Percentiles rank a stretch among this genome's conserved stretches.
phyloP scores from a whole-genome alignment of 2,888 invertebrate genomes.

The Epinotia demarniana region DNA sequence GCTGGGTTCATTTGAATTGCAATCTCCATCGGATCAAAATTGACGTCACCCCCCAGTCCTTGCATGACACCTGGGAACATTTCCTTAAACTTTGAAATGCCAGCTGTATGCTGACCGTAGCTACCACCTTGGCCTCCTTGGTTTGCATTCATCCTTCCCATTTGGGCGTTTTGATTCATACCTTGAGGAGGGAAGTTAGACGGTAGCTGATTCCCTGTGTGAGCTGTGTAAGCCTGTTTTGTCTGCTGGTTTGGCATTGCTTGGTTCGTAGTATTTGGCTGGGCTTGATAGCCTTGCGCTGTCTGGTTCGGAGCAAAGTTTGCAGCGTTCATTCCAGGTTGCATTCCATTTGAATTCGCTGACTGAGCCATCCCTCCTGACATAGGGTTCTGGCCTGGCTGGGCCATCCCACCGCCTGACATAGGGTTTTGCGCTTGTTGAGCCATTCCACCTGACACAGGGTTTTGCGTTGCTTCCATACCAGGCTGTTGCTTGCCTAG shows the following conservation, averaged over 20 bases:
- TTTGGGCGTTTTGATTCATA: constrained; percentile 44
- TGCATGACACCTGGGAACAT: constrained; percentile 76
- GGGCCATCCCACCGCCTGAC: constrained; percentile 6
- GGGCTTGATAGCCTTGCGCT: constrained; percentile 10
- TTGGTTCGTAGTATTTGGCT: constrained; percentile 12
- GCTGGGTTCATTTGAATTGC: constrained; percentile 80
- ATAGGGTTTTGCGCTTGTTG: not conserved
- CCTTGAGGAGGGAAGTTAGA: constrained; percentile 41
- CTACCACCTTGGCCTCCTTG: constrained; percentile 45
- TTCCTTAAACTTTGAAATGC: constrained; percentile 72
- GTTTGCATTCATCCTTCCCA: constrained; percentile 12
- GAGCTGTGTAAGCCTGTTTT: constrained; percentile 20
- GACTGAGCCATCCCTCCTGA: constrained; percentile 3
- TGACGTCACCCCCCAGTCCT: constrained; percentile 64
- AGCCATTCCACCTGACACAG: constrained; percentile 57
- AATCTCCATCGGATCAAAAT: constrained; percentile 79
- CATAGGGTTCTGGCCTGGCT: not conserved
- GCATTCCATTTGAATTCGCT: constrained; percentile 1
- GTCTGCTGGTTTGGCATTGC: constrained; percentile 36
- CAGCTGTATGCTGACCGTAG: constrained; percentile 64
- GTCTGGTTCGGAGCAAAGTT: constrained; percentile 10
- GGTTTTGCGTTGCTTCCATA: constrained; percentile 65
- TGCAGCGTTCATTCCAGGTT: constrained; percentile 16
- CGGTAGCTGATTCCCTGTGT: constrained; percentile 24
- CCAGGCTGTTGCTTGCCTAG: constrained; percentile 66